These are phyloP conservation scores for Pitangus sulphuratus DNA, from an alignment of 2,797 vertebrate genomes.

Conservation along the genomic window DNA sequence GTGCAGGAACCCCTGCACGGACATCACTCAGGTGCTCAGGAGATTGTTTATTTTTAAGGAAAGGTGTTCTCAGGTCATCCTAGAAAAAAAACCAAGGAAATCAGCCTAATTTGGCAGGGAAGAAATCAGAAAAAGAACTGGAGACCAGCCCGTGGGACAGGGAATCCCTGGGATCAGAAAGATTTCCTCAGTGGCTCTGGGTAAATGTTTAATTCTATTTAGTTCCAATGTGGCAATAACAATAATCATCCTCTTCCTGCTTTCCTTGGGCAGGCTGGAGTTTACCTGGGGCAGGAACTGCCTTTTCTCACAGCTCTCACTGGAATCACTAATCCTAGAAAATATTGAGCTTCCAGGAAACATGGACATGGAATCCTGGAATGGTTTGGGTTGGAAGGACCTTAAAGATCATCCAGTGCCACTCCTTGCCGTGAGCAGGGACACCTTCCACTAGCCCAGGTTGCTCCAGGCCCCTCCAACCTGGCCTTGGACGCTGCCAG, in stretches of 20 bases:
- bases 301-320: background rate
- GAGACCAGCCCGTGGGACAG: background rate
- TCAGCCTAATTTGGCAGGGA: background rate
- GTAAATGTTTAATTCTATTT: background rate
- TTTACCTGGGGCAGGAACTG: background rate
- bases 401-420: background rate
- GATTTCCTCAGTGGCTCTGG: background rate
- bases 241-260: background rate
- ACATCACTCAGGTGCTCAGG: background rate
- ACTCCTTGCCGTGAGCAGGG: background rate
- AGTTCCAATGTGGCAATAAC: background rate
- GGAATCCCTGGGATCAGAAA: rapidly evolving
- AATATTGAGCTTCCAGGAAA: background rate
- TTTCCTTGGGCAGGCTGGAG: background rate
- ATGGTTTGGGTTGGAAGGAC: background rate
- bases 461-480: background rate
- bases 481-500: background rate
- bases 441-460: background rate
- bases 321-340: background rate
- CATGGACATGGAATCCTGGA: background rate
- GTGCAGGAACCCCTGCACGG: rapidly evolving
- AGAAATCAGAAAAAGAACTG: background rate
- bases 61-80: background rate
- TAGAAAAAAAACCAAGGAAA: background rate
- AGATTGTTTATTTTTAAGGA: background rate